Percentiles rank a stretch among this genome's conserved stretches.
phyloP scores from a whole-genome alignment of 2,113 vertebrate genomes.

The Tonatia bakeri region DNA sequence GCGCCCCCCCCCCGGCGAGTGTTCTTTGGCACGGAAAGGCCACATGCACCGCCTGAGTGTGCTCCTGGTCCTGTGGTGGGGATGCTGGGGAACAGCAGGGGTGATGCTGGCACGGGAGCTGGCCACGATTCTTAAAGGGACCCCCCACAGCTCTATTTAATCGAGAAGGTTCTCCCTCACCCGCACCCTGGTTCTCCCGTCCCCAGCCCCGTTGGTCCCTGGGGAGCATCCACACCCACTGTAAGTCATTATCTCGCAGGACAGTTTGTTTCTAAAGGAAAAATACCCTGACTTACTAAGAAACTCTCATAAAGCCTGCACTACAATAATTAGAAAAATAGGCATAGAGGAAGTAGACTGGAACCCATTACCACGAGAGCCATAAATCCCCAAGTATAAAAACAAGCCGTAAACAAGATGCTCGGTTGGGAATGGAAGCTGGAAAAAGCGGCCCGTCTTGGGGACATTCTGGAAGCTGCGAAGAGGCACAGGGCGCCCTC shows the following conservation, averaged over 20 bases:
- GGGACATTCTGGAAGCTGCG: not conserved
- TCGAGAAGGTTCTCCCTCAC: not conserved
- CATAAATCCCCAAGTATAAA: conserved; percentile 65
- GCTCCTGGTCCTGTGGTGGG: not conserved
- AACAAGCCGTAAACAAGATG: conserved; percentile 48
- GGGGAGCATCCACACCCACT: not conserved
- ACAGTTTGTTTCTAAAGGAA: conserved; percentile 21
- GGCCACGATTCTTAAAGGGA: not conserved
- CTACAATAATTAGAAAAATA: conserved; percentile 57
- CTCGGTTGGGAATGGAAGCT: conserved; percentile 38
- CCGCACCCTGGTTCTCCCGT: not conserved
- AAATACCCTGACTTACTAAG: conserved; percentile 11
- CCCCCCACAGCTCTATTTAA: not conserved
- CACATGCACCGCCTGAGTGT: accelerated
- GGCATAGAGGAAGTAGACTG: conserved; percentile 48
- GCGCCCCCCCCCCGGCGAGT: not conserved
- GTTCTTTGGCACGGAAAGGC: not conserved
- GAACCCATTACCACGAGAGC: conserved; percentile 69
- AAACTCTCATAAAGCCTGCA: conserved; percentile 33
- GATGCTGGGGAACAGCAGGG: not conserved
- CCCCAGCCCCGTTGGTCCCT: not conserved
- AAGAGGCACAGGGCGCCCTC: not conserved
- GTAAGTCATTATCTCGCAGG: not conserved
- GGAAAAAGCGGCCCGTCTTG: not conserved
- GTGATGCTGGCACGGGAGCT: not conserved